These are phyloP conservation scores for Agrotis ipsilon DNA, from an alignment of 2,888 invertebrate genomes.

Conservation along the genomic window DNA sequence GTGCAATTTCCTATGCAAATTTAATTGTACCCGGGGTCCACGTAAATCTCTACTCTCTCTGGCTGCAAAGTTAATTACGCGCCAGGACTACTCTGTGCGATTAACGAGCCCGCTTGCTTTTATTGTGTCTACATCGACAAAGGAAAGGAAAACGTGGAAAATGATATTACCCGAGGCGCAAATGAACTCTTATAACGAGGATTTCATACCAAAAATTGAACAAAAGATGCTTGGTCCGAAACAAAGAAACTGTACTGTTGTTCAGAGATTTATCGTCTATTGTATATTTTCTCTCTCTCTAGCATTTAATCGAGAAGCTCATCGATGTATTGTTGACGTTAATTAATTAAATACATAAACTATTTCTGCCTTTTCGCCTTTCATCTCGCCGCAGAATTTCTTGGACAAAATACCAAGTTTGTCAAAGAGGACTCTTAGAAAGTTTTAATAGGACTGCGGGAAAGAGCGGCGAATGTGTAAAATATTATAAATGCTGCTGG, in stretches of 20 bases:
- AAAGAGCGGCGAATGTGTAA: constrained; percentile 1
- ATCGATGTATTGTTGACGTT: constrained; percentile 29
- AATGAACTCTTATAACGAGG: constrained; percentile 62
- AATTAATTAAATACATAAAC: constrained; percentile 34
- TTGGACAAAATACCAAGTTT: constrained; percentile 20
- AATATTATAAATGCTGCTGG: constrained; percentile 24
- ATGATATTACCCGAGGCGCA: constrained; percentile 76
- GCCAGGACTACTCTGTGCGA: constrained; percentile 82
- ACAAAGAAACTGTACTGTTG: constrained; percentile 44
- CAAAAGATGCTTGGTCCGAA: constrained; percentile 44
- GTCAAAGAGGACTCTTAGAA: constrained; percentile 26
- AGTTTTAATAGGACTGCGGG: constrained; percentile 20
- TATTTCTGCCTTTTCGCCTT: constrained; percentile 6
- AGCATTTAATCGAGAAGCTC: constrained; percentile 28
- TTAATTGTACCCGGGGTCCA: constrained; percentile 89
- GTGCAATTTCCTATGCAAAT: constrained; percentile 91
- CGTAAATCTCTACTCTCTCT: constrained; percentile 89
- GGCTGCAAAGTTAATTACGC: constrained; percentile 90
- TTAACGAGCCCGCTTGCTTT: constrained; percentile 86
- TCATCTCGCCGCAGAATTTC: constrained; percentile 35
- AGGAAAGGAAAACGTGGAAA: constrained; percentile 77
- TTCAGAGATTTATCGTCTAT: constrained; percentile 30
- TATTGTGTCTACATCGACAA: constrained; percentile 88
- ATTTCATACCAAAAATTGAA: constrained; percentile 53
- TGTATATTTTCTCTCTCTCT: constrained; percentile 13